Base-by-base conservation (phyloP, 2,888 invertebrate genomes). In the Xestia c-nigrum region DNA sequence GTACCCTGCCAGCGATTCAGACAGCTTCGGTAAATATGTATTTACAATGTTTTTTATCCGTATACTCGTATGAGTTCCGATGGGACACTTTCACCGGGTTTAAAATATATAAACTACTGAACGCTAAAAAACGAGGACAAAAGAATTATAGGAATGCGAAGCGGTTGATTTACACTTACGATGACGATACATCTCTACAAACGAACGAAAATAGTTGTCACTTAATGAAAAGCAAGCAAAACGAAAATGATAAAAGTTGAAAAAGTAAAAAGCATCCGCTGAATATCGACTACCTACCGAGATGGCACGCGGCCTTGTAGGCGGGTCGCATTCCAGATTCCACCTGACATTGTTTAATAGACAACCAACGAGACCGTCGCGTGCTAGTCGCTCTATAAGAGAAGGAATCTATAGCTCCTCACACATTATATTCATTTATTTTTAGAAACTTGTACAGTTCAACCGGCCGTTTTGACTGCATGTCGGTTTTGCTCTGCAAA, bases 21-120 rank as follows among this genome's bases (percentile, higher is more conserved):
- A 96, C 72, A 94, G 96, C 81, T 95, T 97, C 89, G 97, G 97
- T 97, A 94, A 95, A 94, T 95, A 86, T 81, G 83, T 80, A 72
- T 69, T 38, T 7, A 50, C 7, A 61, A 67, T 59, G 74, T 72
- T 68, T 69, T 46, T 50, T 68, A 64, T 71, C 63, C 9, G 9
- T 69, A 0, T 24, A n/a, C n/a, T n/a, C n/a, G n/a, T n/a, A 21
- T 57, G 9, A 52, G 16, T 38, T 65, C 40, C 24, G 6, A 64
- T 57, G 16, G 38, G 38, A 46, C 21, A 52, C 12, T 61, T 47
- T 40, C 9, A 1, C 16, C 24, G 9, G 3, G 38, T 52, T 59
- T 24, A 19, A 57, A 38, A 50, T 57, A 14, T 9, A 55, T 21
- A 12, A 21, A 50, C 55, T 43, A 80, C 31, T 9, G 24, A 57